A percentile compares a stretch with the other conserved stretches of the same genome.
Evolutionary conservation across 2,797 vertebrate genomes (phyloP).

Genomic region (Ispidina lecontei): DNA sequence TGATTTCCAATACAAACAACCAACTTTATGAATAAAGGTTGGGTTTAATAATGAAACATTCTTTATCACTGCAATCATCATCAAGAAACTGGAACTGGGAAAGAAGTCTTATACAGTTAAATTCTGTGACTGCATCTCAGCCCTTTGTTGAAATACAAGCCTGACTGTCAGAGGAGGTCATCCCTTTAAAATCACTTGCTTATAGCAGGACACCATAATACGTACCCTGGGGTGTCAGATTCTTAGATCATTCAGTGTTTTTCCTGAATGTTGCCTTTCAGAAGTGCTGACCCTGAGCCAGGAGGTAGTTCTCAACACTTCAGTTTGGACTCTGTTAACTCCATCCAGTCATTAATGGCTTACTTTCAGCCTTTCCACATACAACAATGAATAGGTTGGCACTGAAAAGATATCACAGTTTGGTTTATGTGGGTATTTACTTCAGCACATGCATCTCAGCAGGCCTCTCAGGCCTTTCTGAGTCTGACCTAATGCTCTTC

Average conservation of each 20-base stretch:
- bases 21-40: not conserved
- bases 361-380: not conserved
- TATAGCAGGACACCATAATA: not conserved
- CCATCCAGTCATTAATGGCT: not conserved
- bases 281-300: not conserved
- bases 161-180: not conserved
- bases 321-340: not conserved
- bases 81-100: not conserved
- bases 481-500: not conserved
- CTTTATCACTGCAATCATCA: not conserved
- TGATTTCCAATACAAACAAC: not conserved
- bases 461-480: not conserved
- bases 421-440: not conserved
- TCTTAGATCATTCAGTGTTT: not conserved
- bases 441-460: not conserved
- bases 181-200: not conserved
- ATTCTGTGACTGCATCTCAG: not conserved
- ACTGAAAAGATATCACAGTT: not conserved
- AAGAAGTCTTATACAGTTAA: not conserved
- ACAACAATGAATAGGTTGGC: not conserved
- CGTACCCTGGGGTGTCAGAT: not conserved
- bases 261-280: not conserved
- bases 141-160: not conserved
- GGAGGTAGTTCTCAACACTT: not conserved
- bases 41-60: not conserved